Base-by-base conservation (phyloP, 2,888 invertebrate species). In the Toxonevra muliebris region DNA sequence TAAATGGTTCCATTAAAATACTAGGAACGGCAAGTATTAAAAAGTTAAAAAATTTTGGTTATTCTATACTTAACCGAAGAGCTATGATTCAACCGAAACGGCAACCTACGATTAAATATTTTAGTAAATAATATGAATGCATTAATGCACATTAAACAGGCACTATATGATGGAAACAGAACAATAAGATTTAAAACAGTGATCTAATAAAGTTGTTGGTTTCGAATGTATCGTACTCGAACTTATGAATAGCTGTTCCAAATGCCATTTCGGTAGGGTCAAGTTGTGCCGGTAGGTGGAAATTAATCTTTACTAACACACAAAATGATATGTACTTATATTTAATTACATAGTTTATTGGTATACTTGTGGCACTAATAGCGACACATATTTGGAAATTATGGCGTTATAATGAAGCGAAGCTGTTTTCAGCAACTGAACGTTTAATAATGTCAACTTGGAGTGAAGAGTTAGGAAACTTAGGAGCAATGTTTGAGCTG, bases 1-100 rank as follows among this genome's bases (percentile, higher is more conserved):
- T 77, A n/a, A 66, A 79, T 59, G 80, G 81, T 17, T 81, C 81
- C 20, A 78, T 81, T 20, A 80, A 77, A 65, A 76, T 80, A 13
- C 69, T 82, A 55, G 71, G 75, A 13, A 65, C 76, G 73, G 81
- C 81, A 61, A 72, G 79, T 70, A 57, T 7, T 45, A 3, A 55
- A 19, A 10, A 30, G 4, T 19, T 13, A 12, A 19, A 55, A 11
- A 1, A 20, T 55, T 30, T 30, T 20, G 19, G 30, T 30, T 7
- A 9, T 20, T 30, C n/a, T 4, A 30, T 30, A 30, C 7, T 30
- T 30, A 30, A 30, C 30, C 30, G 30, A 30, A 4, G 7, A 7
- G 30, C n/a, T n/a, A n/a, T n/a, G n/a, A n/a, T n/a, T n/a, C n/a
- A n/a, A n/a, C n/a, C n/a, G n/a, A n/a, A n/a, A n/a, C n/a, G n/a